Base-by-base conservation (phyloP, 2,797 vertebrate species). In the Periparus ater region DNA sequence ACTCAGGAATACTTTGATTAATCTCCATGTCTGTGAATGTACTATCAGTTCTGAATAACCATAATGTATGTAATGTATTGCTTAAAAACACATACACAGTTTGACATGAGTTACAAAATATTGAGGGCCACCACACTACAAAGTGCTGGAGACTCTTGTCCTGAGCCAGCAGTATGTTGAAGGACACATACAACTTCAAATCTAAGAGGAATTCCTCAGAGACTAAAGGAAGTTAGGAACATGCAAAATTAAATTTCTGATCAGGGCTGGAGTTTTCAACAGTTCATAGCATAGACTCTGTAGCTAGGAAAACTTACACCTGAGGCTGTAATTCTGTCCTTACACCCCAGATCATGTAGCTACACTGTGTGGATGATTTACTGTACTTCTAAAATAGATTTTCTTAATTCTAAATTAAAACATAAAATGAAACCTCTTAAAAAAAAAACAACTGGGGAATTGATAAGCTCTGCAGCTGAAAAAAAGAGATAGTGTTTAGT, bases 381-480 rank as follows among this genome's bases (percentile, higher is more conserved):
- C 75, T 91, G 67, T 95, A 95, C 30, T 96, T 94, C 89, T 87
- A 95, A 84, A 97, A 96, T 87, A 95, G 61, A 26, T 76, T 88
- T 93, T 57, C 45, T 92, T 88, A 89, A 88, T 95, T 93, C 77
- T 68, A 77, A 83, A 32, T 79, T 85, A 86, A 88, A 92, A 81
- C 32, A 61, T 54, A 86, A 94, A 88, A 83, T 61, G 32, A 84
- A 91, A 85, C 18, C 10, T 47, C 34, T 62, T 51, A 44, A 2
- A 12, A 34, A 44, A 81, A 34, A 36, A 82, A 73, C 48, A 71
- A 21, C 25, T 51, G 47, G 74, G 85, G 55, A 68, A 63, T 50
- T 13, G 9, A 34, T 91, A 70, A 75, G 76, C 44, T 93, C 54
- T 92, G 76, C 82, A 95, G 88, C 74, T 91, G 87, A 63, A 87